Conservation (phyloP, 2,113 vertebrate species). For the Rhizomys pruinosus region DNA sequence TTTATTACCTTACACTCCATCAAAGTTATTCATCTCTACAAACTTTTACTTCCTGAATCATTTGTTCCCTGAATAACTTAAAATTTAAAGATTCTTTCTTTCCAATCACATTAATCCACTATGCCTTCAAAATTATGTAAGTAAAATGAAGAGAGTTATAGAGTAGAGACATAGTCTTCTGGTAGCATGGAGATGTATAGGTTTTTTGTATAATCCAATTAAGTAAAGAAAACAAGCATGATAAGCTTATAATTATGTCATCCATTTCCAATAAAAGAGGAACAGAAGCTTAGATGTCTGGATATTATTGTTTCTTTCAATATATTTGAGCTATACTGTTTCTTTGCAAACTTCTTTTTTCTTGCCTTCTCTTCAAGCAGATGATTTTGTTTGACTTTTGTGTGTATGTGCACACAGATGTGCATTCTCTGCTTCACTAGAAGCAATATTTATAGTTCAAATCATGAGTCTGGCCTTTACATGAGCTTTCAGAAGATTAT, state of each 20-base stretch:
- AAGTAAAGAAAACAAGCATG: not conserved
- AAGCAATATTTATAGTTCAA: not conserved
- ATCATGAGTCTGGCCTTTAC: not conserved
- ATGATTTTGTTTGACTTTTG: not conserved
- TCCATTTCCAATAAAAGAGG: conserved; percentile 39
- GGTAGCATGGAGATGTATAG: not conserved
- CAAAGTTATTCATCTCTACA: conserved; percentile 12
- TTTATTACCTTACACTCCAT: conserved; percentile 14
- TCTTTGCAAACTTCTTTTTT: not conserved
- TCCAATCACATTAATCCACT: not conserved
- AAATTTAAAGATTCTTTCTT: not conserved
- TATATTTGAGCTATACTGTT: not conserved
- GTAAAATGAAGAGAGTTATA: not conserved
- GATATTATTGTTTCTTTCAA: not conserved
- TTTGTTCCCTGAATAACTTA: conserved; percentile 39
- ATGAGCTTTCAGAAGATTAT: not conserved
- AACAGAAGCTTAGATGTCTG: conserved; percentile 5
- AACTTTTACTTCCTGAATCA: not conserved
- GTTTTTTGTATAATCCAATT: conserved; percentile 7
- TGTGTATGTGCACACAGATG: not conserved
- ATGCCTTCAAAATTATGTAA: not conserved
- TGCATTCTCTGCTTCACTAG: not conserved
- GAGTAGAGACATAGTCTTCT: not conserved
- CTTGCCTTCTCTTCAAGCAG: not conserved
- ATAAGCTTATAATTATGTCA: conserved; percentile 6